Evolutionary conservation across 2,113 vertebrate species (phyloP), one percentile per base, ranked within the genome.

Genomic region (Morone chrysops): DNA sequence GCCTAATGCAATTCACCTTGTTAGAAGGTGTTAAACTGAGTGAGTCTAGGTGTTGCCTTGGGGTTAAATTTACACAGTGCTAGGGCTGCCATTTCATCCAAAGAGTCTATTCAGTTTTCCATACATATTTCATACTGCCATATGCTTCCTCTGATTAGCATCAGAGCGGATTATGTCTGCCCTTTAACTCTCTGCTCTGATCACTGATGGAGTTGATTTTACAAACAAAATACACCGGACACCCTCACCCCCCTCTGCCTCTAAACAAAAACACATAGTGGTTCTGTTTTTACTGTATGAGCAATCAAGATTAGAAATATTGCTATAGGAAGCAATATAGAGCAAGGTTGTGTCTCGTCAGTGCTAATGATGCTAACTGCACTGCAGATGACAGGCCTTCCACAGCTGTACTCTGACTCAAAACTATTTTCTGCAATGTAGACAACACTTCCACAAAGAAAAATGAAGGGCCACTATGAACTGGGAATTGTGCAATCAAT

Each of bases 121-220:
- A 75, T 84, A 57, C 70, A 85, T 89, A 87, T 91, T 85, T 91
- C 45, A 89, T 80, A 45, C 31, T 36, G 86, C 80, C 81, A 86
- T 86, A 77, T 87, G 86, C 79, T 36, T 77, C 82, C 47, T 66
- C 75, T 56, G 69, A 50, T 80, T 20, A 85, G 74, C 62, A 72
- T 70, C 68, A 82, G 41, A 85, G n/a, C 31, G 67, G 76, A 91
- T 79, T 79, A 83, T 38, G 50, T 56, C 53, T 86, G 62, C 83
- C 70, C 67, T 80, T 90, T 82, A 77, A 80, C 80, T 80, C 72
- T 12, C 54, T 70, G 41, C 65, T 25, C 50, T 72, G 38, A 65
- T 71, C 17, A 56, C 4, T 53, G 75, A 78, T 63, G 31, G 25
- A 43, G 62, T 47, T 47, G 6, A 63, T 60, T 54, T 68, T 14